A percentile compares a stretch with the other conserved stretches of the same genome.
These are phyloP conservation scores for Ectemnius continuus DNA, from an alignment of 2,888 invertebrate species.

Conservation along the genomic window DNA sequence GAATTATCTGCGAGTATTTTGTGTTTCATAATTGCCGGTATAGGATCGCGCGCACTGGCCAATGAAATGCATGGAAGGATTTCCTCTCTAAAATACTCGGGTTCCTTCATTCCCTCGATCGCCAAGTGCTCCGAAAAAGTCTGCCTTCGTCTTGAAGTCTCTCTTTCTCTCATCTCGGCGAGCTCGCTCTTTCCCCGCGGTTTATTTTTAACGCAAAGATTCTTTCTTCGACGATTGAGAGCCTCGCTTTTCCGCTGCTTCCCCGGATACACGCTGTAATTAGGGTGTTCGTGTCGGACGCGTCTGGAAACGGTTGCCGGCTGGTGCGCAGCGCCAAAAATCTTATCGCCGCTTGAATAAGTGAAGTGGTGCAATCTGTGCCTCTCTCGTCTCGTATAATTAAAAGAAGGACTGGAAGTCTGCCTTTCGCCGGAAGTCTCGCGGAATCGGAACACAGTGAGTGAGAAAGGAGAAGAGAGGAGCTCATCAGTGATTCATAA, in stretches of 20 bases:
- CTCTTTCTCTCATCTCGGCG: neutral
- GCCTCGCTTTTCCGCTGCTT: slow-evolving; percentile 39
- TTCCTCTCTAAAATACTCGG: no score
- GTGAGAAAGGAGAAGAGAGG: no score
- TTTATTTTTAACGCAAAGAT: slow-evolving; percentile 57
- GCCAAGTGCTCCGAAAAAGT: neutral
- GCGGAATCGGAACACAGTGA: no score
- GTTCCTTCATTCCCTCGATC: no score
- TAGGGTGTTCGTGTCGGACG: slow-evolving; percentile 21
- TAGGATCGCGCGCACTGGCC: no score
- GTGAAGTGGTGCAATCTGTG: neutral
- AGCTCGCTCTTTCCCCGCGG: slow-evolving; percentile 21
- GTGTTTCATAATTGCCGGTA: no score
- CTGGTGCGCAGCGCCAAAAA: neutral
- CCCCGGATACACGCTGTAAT: slow-evolving; percentile 7
- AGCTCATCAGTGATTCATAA: no score
- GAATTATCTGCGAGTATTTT: no score
- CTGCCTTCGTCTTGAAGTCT: neutral
- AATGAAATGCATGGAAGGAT: no score
- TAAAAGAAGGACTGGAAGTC: no score
- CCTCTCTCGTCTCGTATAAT: no score
- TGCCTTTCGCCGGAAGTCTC: no score
- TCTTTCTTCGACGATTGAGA: slow-evolving; percentile 41
- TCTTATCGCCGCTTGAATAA: neutral
- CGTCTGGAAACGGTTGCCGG: slow-evolving; percentile 24